Evolutionary conservation across 2,113 vertebrate species (phyloP), one percentile per base, ranked within the genome.

Genomic region (Pagrus major): DNA sequence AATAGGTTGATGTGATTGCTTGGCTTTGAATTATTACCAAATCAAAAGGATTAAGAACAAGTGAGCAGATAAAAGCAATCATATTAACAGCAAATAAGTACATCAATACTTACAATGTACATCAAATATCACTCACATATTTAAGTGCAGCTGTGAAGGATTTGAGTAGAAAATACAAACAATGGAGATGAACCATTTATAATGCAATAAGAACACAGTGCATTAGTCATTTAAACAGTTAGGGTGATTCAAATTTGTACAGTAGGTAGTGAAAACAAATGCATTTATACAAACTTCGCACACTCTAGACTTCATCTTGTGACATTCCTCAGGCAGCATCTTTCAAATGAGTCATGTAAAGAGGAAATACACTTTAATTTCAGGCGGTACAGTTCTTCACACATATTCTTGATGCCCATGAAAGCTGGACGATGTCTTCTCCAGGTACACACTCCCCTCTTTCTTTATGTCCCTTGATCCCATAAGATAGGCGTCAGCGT

Each of bases 361-460:
- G 39, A 33, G 1, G 1, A 65, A 37, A 7, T 46, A 23, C 27
- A 47, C 31, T 44, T 54, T 27, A 8, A 15, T 54, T 52, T 5
- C 21, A 35, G 8, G 4, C 35, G 31, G n/a, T 21, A 4, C 27
- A 75, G 18, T 44, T 71, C 7, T 66, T 90, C 47, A 93, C 29
- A 93, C 87, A 77, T 93, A 92, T 77, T 84, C 63, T 1, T 91
- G 85, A 44, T 61, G 11, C 33, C 71, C 18, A 18, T 90, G 33
- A 42, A 25, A 58, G 61, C 85, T 83, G 21, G 88, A 91, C 9
- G 67, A 23, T 0, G 12, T 69, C 58, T 73, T 84, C 1, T 46
- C 5, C 16, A 80, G 16, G 33, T 49, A 11, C 47, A 81, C 27
- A 1, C 73, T 88, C 5, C 33, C 63, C 3, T 41, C 44, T n/a